Evolutionary conservation across 2,797 vertebrate genomes (phyloP).

Genomic region (Anguilla obscura): DNA sequence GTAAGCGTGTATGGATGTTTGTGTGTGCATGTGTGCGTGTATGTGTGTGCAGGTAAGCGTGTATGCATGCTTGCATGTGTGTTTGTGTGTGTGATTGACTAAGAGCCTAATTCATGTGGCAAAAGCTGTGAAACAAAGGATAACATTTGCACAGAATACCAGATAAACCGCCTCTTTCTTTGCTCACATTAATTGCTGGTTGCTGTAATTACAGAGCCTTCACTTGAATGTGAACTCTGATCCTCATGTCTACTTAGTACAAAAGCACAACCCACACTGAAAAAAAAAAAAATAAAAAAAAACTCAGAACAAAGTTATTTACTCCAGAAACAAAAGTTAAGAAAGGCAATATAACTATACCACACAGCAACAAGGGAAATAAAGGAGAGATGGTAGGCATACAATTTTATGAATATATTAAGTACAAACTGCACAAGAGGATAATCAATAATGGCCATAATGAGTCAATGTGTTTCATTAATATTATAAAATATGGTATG

Average conservation of each 20-base stretch:
- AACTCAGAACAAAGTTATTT: not conserved
- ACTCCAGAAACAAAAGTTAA: not conserved
- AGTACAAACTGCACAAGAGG: not conserved
- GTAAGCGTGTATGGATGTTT: not conserved
- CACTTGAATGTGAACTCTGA: not conserved
- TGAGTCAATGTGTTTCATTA: not conserved
- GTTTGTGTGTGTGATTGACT: not conserved
- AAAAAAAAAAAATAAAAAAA: not conserved
- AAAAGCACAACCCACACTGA: not conserved
- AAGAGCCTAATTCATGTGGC: not conserved
- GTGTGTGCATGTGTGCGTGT: slow-evolving; percentile 10
- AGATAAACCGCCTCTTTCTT: not conserved
- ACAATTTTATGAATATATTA: not conserved
- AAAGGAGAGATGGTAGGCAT: not conserved
- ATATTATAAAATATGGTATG: not conserved
- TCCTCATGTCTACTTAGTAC: not conserved
- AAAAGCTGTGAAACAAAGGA: not conserved
- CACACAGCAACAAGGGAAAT: not conserved
- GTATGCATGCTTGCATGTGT: not conserved
- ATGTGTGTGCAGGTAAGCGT: not conserved
- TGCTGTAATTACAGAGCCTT: not conserved
- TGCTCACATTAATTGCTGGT: not conserved
- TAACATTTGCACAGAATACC: not conserved
- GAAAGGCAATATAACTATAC: not conserved
- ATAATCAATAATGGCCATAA: not conserved